These are phyloP conservation scores for Heteromyza rotundicornis DNA, from an alignment of 2,888 invertebrate genomes.

Conservation along the genomic window DNA sequence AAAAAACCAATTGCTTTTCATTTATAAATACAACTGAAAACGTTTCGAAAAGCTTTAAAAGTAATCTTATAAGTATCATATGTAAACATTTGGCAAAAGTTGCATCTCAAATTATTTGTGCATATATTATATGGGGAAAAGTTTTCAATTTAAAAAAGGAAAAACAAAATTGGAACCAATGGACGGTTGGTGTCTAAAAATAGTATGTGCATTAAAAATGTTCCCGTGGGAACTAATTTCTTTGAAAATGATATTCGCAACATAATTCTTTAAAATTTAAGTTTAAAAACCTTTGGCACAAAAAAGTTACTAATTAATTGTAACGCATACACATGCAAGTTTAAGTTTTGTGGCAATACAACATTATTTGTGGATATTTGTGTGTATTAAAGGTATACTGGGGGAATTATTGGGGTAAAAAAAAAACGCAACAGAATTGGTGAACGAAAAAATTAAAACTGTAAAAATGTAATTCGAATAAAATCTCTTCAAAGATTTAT, in stretches of 20 bases:
- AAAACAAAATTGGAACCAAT: too few species aligned
- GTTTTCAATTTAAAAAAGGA: too few species aligned
- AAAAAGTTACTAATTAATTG: background rate
- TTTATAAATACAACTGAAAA: too few species aligned
- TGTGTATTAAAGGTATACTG: background rate
- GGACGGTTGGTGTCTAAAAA: too few species aligned
- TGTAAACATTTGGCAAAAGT: too few species aligned
- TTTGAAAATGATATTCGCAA: background rate
- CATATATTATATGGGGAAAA: too few species aligned
- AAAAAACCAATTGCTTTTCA: too few species aligned
- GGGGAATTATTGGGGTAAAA: conserved; percentile 7
- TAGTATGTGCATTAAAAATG: too few species aligned
- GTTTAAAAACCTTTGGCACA: background rate
- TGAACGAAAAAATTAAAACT: background rate
- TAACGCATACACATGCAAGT: background rate
- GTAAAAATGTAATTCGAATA: background rate
- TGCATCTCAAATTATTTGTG: too few species aligned
- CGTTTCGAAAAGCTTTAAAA: too few species aligned
- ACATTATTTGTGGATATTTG: background rate
- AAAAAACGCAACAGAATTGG: background rate
- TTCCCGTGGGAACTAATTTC: too few species aligned
- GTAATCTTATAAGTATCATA: too few species aligned
- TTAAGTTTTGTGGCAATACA: background rate
- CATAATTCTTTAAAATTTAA: background rate
- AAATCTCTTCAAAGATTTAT: background rate